Base-by-base conservation (phyloP, 2,113 vertebrate species). In the Antechinus flavipes region DNA sequence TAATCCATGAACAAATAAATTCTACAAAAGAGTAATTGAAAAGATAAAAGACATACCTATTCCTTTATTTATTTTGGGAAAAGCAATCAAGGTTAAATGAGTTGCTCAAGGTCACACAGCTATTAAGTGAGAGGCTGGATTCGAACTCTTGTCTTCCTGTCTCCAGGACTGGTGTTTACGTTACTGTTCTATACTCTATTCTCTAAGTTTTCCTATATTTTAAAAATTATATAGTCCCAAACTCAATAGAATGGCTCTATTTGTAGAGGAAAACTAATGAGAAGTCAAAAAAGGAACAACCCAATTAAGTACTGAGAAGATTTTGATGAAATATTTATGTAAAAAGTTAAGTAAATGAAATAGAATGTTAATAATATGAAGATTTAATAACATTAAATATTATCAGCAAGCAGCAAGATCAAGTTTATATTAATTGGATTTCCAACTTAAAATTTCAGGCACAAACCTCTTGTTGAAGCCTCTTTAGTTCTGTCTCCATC, bases 381-480 rank as follows among this genome's bases (percentile, higher is more conserved):
- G 4, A 42, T 91, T 91, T n/a, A 55, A 91, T 91, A 30, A 35
- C 35, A 30, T 92, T 93, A 91, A 47, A 91, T 58, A 96, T 91
- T 53, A 90, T 19, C 54, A 42, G 42, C 42, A 42, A 61, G 23
- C 11, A 93, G 47, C 84, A 93, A 96, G 94, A 58, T 46, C 35
- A 56, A 96, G 27, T 93, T 90, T 96, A 90, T 12, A 76, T 95
- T 97, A 56, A 50, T n/a, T 22, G 27, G 42, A 19, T 27, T 22
- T 30, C 2, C 89, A 95, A n/a, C 25, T 53, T 91, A 89, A 10
- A 58, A 90, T 76, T 9, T 19, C 84, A 94, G 92, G 10, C n/a
- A 97, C 97, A 95, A 96, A 99, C 99, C 99, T 99, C 99, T 97
- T 99, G 99, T 93, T 99, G 99, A 76, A 99, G 98, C 95, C 98